phyloP scores from a whole-genome alignment of 2,797 vertebrate genomes.

The Sarcophilus harrisii region DNA sequence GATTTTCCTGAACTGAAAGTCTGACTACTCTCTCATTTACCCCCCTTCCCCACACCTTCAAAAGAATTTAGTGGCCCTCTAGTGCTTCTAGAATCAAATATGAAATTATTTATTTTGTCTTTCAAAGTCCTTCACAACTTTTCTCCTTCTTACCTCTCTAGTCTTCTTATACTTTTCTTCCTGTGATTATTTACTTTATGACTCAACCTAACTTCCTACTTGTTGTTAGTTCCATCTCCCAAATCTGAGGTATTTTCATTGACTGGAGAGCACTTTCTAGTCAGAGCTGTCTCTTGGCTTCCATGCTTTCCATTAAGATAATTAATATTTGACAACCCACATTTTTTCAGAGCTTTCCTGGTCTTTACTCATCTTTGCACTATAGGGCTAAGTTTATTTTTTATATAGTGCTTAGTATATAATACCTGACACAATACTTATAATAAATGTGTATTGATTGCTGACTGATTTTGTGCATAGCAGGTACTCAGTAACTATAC shows the following conservation, averaged over 20 bases:
- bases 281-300: background rate
- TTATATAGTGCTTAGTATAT: background rate
- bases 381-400: background rate
- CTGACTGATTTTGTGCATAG: background rate
- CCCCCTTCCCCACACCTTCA: background rate
- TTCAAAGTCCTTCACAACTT: background rate
- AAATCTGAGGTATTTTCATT: background rate
- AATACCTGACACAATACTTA: background rate
- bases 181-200: background rate
- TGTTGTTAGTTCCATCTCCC: background rate
- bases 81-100: background rate
- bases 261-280: background rate
- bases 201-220: background rate
- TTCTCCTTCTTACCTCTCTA: background rate
- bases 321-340: background rate
- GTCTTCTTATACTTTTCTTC: background rate
- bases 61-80: background rate
- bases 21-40: background rate
- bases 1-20: background rate
- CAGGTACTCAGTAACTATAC: background rate
- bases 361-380: background rate
- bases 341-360: background rate
- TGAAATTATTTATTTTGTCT: background rate
- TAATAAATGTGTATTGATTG: background rate
- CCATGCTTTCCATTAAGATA: background rate